Percentiles rank a stretch among this genome's conserved stretches.
These are phyloP conservation scores for Ibycter americanus DNA, from an alignment of 2,797 vertebrate species.

Conservation along the genomic window DNA sequence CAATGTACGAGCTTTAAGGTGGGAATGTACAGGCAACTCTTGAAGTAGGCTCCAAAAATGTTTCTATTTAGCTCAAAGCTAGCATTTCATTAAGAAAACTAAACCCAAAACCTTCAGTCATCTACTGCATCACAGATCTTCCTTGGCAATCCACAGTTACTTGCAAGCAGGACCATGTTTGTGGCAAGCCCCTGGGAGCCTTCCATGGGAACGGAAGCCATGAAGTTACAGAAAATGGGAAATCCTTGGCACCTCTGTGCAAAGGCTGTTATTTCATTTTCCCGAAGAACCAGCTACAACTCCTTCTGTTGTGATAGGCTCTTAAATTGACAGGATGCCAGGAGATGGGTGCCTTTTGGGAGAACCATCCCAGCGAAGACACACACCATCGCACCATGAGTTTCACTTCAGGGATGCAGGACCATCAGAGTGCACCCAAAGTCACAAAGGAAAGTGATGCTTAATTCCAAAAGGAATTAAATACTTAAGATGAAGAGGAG, in stretches of 20 bases:
- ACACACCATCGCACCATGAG: fast-evolving
- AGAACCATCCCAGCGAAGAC: not conserved
- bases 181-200: not conserved
- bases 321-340: not conserved
- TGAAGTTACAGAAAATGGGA: not conserved
- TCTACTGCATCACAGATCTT: not conserved
- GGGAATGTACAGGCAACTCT: not conserved
- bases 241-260: not conserved
- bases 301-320: not conserved
- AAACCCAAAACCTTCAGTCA: not conserved
- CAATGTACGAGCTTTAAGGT: not conserved
- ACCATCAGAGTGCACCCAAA: not conserved
- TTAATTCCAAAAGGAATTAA: not conserved
- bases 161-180: not conserved
- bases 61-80: not conserved
- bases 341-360: not conserved
- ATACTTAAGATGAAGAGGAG: not conserved
- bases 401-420: not conserved
- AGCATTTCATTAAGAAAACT: not conserved
- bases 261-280: not conserved
- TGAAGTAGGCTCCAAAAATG: not conserved
- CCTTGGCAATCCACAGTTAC: not conserved
- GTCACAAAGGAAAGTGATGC: not conserved
- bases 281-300: not conserved
- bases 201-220: not conserved